Conservation (phyloP, 2,888 invertebrate genomes). For the Idaea aversata region DNA sequence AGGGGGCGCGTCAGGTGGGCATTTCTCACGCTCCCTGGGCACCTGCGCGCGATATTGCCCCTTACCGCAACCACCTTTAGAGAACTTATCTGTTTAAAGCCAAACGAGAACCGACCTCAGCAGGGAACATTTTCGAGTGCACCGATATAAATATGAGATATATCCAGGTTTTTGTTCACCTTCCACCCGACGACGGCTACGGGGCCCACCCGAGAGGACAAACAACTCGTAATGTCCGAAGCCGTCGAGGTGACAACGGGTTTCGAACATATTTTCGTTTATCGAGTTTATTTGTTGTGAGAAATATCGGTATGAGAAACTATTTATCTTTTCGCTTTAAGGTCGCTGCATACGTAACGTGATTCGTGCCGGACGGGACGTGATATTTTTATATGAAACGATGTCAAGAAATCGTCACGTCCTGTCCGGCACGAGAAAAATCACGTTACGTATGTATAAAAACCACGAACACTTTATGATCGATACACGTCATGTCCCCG, state of each 20-base stretch:
- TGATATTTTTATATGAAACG: too few relatives aligned
- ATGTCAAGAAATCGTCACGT: too few relatives aligned
- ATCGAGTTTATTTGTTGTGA: constrained; percentile 37
- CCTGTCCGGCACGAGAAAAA: too few relatives aligned
- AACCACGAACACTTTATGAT: too few relatives aligned
- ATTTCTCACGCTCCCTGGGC: constrained; percentile 73
- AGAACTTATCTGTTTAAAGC: constrained; percentile 58
- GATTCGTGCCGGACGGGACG: too few relatives aligned
- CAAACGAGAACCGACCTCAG: constrained; percentile 53
- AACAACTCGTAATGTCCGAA: constrained; percentile 64
- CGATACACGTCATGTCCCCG: too few relatives aligned
- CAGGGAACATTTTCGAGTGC: constrained; percentile 74
- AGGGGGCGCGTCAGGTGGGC: constrained; percentile 81
- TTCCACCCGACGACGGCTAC: constrained; percentile 48
- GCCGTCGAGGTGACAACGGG: constrained; percentile 63
- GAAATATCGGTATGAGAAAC: constrained; percentile 33
- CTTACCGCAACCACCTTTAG: constrained; percentile 59
- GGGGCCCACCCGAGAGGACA: constrained; percentile 46
- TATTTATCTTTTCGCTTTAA: neutral
- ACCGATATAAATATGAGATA: constrained; percentile 79
- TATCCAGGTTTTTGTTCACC: constrained; percentile 75
- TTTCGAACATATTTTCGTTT: constrained; percentile 38
- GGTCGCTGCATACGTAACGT: too few relatives aligned
- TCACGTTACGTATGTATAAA: too few relatives aligned
- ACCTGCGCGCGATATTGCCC: constrained; percentile 72